These are phyloP conservation scores for Clarias magur DNA, from an alignment of 2,113 vertebrate genomes.

Conservation along the genomic window DNA sequence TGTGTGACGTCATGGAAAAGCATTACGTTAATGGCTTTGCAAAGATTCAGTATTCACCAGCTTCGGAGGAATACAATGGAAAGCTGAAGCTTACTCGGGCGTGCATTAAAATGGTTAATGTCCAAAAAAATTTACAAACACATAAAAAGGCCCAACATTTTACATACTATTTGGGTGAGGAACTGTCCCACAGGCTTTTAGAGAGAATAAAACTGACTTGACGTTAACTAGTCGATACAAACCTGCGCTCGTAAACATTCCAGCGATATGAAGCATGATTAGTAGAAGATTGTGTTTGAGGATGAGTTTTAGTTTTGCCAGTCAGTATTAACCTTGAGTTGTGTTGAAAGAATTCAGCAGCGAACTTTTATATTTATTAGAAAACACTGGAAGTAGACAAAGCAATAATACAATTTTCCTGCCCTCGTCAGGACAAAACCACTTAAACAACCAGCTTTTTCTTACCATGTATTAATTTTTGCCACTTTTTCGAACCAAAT, in stretches of 20 bases:
- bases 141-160: neutral
- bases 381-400: slow-evolving; percentile 44
- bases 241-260: slow-evolving; percentile 41
- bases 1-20: neutral
- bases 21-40: neutral
- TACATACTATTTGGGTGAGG: neutral
- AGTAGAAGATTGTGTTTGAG: neutral
- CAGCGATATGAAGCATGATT: neutral
- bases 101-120: neutral
- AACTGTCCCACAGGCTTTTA: neutral
- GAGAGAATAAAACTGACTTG: neutral
- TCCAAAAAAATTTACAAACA: neutral
- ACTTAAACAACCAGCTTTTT: neutral
- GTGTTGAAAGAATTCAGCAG: neutral
- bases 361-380: slow-evolving; percentile 25
- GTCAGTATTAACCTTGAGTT: slow-evolving; percentile 48
- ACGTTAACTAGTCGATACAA: neutral
- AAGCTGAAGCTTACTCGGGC: neutral
- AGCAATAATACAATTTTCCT: slow-evolving; percentile 42
- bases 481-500: neutral
- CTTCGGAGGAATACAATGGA: neutral
- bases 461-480: neutral
- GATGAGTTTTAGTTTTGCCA: slow-evolving; percentile 31
- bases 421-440: neutral
- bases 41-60: neutral